Evolutionary conservation across 2,113 vertebrate genomes (phyloP).

Genomic region (Nipponia nippon): DNA sequence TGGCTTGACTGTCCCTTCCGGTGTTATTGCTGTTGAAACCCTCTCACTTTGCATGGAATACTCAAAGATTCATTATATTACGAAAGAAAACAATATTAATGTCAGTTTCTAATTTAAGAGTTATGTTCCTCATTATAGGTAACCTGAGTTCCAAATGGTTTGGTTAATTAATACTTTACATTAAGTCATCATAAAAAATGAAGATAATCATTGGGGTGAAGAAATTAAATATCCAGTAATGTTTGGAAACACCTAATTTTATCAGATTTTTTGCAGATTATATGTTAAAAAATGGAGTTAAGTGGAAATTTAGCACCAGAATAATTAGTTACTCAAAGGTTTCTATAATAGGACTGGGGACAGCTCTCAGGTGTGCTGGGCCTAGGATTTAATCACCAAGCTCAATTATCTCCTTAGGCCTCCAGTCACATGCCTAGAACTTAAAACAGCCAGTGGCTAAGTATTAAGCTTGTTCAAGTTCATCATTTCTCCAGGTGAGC

Average conservation of each 20-base stretch:
- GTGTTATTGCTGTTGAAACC: background rate
- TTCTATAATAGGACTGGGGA: background rate
- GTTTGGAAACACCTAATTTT: background rate
- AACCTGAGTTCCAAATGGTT: background rate
- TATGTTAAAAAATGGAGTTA: background rate
- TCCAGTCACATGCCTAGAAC: background rate
- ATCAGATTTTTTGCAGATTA: background rate
- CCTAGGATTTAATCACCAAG: background rate
- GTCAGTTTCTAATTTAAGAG: background rate
- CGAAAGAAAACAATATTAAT: background rate
- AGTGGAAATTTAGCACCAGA: background rate
- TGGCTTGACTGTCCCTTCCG: background rate
- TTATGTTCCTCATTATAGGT: background rate
- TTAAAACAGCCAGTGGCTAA: background rate
- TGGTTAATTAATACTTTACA: background rate
- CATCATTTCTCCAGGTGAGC: background rate
- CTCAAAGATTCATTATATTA: background rate
- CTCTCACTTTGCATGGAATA: background rate
- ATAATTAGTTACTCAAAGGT: background rate
- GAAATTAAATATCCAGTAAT: background rate
- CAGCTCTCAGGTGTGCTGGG: conserved; percentile 1
- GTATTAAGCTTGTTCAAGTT: background rate
- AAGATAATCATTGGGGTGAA: background rate
- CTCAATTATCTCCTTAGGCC: background rate
- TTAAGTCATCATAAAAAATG: background rate